phyloP scores from a whole-genome alignment of 2,797 vertebrate species.

The Sebastiscus tertius region DNA sequence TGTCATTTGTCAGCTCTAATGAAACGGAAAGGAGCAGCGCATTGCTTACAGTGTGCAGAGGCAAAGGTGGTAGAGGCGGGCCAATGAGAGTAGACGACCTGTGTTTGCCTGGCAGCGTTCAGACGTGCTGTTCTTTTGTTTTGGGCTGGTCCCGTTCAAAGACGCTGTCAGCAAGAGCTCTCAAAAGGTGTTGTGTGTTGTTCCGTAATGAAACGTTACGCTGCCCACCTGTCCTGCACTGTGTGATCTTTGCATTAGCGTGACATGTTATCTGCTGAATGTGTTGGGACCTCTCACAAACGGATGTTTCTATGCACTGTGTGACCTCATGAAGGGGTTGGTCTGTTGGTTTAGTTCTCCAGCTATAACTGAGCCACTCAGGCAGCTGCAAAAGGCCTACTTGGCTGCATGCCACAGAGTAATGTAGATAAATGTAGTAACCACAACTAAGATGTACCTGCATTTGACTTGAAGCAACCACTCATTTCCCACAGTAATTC shows the following conservation, averaged over 20 bases:
- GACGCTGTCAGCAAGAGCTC: constrained; percentile 60
- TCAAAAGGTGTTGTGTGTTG: constrained; percentile 56
- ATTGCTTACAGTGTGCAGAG: constrained; percentile 52
- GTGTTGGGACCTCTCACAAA: constrained; percentile 34
- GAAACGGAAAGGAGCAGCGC: constrained; percentile 56
- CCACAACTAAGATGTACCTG: constrained; percentile 4
- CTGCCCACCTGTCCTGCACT: constrained; percentile 49
- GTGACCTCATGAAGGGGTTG: constrained; percentile 9
- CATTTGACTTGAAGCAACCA: neutral
- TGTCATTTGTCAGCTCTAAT: constrained; percentile 75
- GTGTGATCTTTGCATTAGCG: constrained; percentile 49
- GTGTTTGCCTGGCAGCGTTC: constrained; percentile 56
- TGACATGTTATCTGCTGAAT: constrained; percentile 49
- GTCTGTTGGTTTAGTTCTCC: constrained; percentile 1
- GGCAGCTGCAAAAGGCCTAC: neutral
- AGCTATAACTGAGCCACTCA: neutral
- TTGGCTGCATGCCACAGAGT: constrained; percentile 7
- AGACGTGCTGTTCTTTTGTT: constrained; percentile 62
- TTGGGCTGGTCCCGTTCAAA: constrained; percentile 46
- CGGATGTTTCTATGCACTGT: constrained; percentile 38
- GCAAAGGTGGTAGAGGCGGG: constrained; percentile 44
- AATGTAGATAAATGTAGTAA: constrained; percentile 1
- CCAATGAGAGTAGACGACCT: constrained; percentile 12
- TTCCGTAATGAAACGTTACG: constrained; percentile 57
- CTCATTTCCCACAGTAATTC: constrained; percentile 10